Percentiles rank a stretch among this genome's conserved stretches.
These are phyloP conservation scores for Metellina segmentata DNA, from an alignment of 2,888 invertebrate species.

Conservation along the genomic window DNA sequence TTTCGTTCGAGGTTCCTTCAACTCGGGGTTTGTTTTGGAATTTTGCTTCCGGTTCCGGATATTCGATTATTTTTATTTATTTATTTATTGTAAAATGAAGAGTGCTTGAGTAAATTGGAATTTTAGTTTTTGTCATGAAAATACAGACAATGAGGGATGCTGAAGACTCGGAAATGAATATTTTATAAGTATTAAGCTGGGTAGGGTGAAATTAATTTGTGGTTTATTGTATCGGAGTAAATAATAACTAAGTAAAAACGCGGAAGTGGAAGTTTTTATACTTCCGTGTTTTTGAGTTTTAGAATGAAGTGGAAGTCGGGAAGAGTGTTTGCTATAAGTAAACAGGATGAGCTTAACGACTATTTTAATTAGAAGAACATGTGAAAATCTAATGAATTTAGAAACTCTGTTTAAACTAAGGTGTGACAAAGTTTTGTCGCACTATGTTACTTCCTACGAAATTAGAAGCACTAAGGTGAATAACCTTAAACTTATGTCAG, in stretches of 20 bases:
- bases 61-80: background rate
- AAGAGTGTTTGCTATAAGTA: background rate
- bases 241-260: background rate
- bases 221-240: background rate
- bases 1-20: constrained; percentile 5
- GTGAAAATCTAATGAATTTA: background rate
- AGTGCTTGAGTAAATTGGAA: background rate
- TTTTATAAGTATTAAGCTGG: background rate
- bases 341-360: background rate
- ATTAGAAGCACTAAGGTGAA: background rate
- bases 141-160: background rate
- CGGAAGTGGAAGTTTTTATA: background rate
- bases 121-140: background rate
- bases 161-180: background rate
- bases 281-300: background rate
- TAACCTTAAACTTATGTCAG: background rate
- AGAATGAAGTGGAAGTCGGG: background rate
- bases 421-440: background rate
- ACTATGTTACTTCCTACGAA: background rate
- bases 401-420: background rate
- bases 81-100: background rate
- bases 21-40: background rate
- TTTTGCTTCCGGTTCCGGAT: background rate
- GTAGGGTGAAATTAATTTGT: background rate
- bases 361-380: background rate